These are phyloP conservation scores for Lithophane semibrunnea DNA, from an alignment of 2,888 invertebrate species.

Conservation along the genomic window DNA sequence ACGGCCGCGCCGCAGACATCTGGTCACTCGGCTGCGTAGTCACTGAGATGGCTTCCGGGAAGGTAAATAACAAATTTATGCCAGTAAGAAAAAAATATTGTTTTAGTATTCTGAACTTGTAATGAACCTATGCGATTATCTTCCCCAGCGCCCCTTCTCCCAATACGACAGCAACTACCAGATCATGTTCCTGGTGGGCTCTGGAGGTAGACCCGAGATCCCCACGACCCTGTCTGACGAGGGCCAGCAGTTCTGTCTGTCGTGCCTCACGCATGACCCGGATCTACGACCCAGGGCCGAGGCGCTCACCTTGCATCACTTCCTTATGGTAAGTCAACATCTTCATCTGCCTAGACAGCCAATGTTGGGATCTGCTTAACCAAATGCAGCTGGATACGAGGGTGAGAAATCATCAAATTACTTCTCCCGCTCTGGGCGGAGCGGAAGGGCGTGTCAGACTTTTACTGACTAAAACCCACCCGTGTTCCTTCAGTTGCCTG, in stretches of 20 bases:
- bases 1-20: constrained; percentile 98
- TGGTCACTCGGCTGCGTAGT: constrained; percentile 99
- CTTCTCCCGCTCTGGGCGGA: too few relatives aligned
- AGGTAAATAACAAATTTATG: constrained; percentile 88
- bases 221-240: constrained; percentile 95
- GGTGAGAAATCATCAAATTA: too few relatives aligned
- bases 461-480: too few relatives aligned
- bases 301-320: constrained; percentile 93
- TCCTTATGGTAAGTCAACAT: constrained; percentile 90
- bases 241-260: constrained; percentile 94
- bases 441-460: too few relatives aligned
- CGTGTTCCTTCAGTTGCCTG: too few relatives aligned
- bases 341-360: not conserved
- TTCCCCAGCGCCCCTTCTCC: constrained; percentile 95
- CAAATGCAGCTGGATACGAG: not conserved
- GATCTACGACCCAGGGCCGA: constrained; percentile 93
- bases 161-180: constrained; percentile 98
- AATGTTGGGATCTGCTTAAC: not conserved
- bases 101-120: not conserved
- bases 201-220: constrained; percentile 95
- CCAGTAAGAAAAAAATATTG: not conserved
- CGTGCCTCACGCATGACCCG: constrained; percentile 96
- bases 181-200: constrained; percentile 98
- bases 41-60: constrained; percentile 98
- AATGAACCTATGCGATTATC: too few relatives aligned